Base-by-base conservation (phyloP, 2,113 vertebrate species). In the Chionomys nivalis region DNA sequence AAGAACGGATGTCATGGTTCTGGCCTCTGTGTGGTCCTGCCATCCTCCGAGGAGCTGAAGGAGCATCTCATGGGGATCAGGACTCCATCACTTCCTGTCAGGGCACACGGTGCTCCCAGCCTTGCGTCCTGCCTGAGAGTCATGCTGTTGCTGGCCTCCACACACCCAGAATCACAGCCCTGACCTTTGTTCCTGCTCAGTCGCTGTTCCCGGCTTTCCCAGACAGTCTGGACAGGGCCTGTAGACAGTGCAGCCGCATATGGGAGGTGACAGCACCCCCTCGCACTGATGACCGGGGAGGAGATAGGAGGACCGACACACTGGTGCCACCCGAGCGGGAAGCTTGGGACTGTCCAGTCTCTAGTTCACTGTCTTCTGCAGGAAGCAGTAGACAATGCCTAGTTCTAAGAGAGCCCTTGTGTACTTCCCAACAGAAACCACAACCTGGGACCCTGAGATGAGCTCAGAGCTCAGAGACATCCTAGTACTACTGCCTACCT, bases 401-500 rank as follows among this genome's bases (percentile, higher is more conserved):
- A 8, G 7, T 73, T 55, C 65, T 21, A 42, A 39, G 72, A 78
- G 13, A 87, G 44, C 94, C 98, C 97, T 31, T 2, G 5, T 5
- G 5, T 1, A 39, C 3, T 2, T 19, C 26, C 2, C 7, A 5
- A 33, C 2, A 0, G 42, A 28, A 63, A 42, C 7, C 23, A 4
- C 5, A 16, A 4, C 10, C 28, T 0, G 16, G 24, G 28, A 83
- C 0, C 2, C 95, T 92, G 90, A 89, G 92, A 98, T 98, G 98
- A 93, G 91, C 47, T 23, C 97, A 0, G 99, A 99, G 90, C 98
- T 97, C 97, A 98, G 99, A 93, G 99, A 88, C 0, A 96, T 99
- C 94, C 99, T 99, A 0, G 98, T 99, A 92, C 98, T 99, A 90
- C 98, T 99, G 89, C 99, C 99, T 91, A 99, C 98, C 96, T 98